Conservation (phyloP, 2,888 invertebrate species). For the Laspeyria flexula region DNA sequence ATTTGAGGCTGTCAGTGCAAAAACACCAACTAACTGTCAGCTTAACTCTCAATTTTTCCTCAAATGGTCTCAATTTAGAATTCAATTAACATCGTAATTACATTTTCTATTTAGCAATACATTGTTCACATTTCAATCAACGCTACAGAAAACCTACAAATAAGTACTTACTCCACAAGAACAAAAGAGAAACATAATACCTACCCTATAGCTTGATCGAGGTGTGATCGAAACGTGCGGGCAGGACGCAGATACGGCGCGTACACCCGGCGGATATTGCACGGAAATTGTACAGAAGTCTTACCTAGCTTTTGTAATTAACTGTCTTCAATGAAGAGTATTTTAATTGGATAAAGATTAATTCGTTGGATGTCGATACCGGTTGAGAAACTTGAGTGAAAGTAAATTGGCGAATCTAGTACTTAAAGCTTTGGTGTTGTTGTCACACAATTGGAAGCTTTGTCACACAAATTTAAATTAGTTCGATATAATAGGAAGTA, state of each 20-base stretch:
- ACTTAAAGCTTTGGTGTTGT: too few relatives aligned
- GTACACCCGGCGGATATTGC: slow-evolving; percentile 47
- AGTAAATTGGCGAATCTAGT: too few relatives aligned
- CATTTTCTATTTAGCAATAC: too few relatives aligned
- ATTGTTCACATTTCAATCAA: too few relatives aligned
- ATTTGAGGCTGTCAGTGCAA: too few relatives aligned
- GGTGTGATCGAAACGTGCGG: slow-evolving; percentile 40
- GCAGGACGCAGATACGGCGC: slow-evolving; percentile 32
- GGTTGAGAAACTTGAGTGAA: neutral
- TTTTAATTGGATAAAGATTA: slow-evolving; percentile 7
- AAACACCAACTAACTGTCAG: too few relatives aligned
- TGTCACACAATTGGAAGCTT: too few relatives aligned
- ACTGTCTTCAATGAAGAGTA: slow-evolving; percentile 1
- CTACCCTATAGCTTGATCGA: slow-evolving; percentile 22
- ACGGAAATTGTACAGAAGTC: slow-evolving; percentile 41
- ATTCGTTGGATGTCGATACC: neutral
- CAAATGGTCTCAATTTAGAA: too few relatives aligned
- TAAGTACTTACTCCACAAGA: neutral
- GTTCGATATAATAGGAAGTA: too few relatives aligned
- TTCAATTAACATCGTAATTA: too few relatives aligned
- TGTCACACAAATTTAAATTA: too few relatives aligned
- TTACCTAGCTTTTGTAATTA: slow-evolving; percentile 12
- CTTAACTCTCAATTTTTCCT: too few relatives aligned
- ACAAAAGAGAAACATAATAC: slow-evolving; percentile 1
- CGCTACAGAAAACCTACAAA: neutral